Evolutionary conservation across 1,140 invertebrate species (phyloP).

Genomic region (Pachypsylla venusta): DNA sequence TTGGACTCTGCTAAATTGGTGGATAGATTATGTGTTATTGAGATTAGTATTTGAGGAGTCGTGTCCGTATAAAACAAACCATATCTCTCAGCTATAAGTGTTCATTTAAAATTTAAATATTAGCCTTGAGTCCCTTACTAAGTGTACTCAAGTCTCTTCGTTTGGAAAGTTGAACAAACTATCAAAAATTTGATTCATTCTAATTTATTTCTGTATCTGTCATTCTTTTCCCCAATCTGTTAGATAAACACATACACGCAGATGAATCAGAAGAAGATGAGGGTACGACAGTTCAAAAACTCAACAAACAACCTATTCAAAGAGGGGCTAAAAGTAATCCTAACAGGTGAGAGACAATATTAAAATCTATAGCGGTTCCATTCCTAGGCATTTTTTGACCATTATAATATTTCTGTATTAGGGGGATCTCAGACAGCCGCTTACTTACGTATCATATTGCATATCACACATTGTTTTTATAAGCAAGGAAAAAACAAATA

Average conservation of each 20-base stretch:
- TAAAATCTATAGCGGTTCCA: not conserved
- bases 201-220: not conserved
- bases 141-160: not conserved
- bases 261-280: conserved; percentile 18
- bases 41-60: too few relatives aligned
- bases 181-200: not conserved
- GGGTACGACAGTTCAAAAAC: conserved; percentile 24
- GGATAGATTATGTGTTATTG: too few relatives aligned
- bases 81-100: too few relatives aligned
- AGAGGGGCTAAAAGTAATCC: conserved; percentile 26
- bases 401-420: not conserved
- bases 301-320: conserved; percentile 29
- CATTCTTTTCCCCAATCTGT: not conserved
- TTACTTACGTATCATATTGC: too few relatives aligned
- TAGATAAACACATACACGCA: too few relatives aligned
- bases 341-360: conserved; percentile 21
- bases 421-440: too few relatives aligned
- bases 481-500: too few relatives aligned
- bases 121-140: too few relatives aligned
- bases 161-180: not conserved
- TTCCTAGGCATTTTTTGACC: not conserved
- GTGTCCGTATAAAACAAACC: too few relatives aligned
- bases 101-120: too few relatives aligned
- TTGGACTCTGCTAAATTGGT: too few relatives aligned
- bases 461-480: too few relatives aligned